phyloP scores from a whole-genome alignment of 2,113 vertebrate species.

The Tamias sibiricus region DNA sequence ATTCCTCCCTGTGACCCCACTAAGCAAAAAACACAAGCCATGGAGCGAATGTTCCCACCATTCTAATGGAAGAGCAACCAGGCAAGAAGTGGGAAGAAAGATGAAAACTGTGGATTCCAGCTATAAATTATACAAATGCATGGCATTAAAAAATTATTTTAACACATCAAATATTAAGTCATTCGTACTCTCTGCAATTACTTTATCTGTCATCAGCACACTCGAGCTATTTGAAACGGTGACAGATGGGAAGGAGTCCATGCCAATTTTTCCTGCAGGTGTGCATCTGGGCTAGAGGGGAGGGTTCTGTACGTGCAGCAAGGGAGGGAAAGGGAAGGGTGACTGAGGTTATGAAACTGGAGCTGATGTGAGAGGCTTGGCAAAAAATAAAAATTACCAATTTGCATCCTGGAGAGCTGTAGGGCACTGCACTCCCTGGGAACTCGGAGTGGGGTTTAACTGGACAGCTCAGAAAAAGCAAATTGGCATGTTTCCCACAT shows the following conservation, averaged over 20 bases:
- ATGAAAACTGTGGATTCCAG: conserved; percentile 77
- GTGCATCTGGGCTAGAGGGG: conserved; percentile 84
- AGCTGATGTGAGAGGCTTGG: conserved; percentile 80
- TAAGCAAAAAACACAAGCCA: neutral
- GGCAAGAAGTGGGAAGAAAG: conserved; percentile 21
- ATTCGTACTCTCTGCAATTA: conserved; percentile 88
- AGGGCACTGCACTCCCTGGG: conserved; percentile 65
- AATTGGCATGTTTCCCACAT: neutral
- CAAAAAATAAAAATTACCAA: conserved; percentile 74
- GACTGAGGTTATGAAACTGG: conserved; percentile 84
- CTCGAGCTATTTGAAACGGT: conserved; percentile 85
- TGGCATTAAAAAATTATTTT: conserved; percentile 82
- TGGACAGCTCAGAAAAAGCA: neutral
- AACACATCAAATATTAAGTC: conserved; percentile 90
- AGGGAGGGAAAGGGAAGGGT: conserved; percentile 78
- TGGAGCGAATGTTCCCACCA: fast-evolving
- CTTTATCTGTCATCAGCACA: conserved; percentile 89
- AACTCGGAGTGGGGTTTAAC: conserved; percentile 22
- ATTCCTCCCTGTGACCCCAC: neutral
- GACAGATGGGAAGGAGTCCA: conserved; percentile 84
- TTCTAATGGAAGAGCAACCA: neutral
- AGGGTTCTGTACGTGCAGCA: conserved; percentile 83
- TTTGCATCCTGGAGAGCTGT: conserved; percentile 72
- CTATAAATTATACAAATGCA: conserved; percentile 79
- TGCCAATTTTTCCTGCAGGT: conserved; percentile 88